A percentile compares a stretch with the other conserved stretches of the same genome.
Conservation (phyloP, 2,113 vertebrate species). For the Corapipo altera region DNA sequence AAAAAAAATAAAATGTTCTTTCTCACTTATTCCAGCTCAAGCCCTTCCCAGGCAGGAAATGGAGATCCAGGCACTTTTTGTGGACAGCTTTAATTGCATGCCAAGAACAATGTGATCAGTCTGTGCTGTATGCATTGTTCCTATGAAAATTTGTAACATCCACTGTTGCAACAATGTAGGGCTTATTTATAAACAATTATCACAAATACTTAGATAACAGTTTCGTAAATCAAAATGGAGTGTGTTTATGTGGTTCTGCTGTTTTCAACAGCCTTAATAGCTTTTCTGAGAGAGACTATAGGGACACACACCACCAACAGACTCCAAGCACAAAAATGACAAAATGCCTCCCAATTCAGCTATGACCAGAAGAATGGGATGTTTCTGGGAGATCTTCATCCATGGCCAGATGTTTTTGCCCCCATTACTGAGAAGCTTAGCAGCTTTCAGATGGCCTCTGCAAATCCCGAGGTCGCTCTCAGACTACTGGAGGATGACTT, state of each 20-base stretch:
- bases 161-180: background rate
- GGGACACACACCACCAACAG: background rate
- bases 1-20: background rate
- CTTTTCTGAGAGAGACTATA: background rate
- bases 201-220: slow-evolving; percentile 12
- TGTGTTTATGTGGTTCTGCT: background rate
- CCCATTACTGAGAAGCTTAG: slow-evolving; percentile 50
- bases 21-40: background rate
- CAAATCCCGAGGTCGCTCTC: slow-evolving; percentile 73
- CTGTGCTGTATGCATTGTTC: background rate
- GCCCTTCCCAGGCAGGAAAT: background rate
- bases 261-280: background rate
- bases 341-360: slow-evolving; percentile 21
- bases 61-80: background rate
- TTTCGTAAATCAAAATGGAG: slow-evolving; percentile 9
- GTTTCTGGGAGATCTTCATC: slow-evolving; percentile 76
- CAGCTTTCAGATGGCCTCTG: slow-evolving; percentile 68
- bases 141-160: background rate
- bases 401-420: slow-evolving; percentile 67
- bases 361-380: background rate
- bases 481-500: slow-evolving; percentile 80
- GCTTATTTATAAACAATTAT: slow-evolving; percentile 2
- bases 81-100: background rate
- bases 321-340: background rate
- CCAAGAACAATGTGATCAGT: background rate